phyloP scores from a whole-genome alignment of 2,797 vertebrate genomes.

The Esox lucius region DNA sequence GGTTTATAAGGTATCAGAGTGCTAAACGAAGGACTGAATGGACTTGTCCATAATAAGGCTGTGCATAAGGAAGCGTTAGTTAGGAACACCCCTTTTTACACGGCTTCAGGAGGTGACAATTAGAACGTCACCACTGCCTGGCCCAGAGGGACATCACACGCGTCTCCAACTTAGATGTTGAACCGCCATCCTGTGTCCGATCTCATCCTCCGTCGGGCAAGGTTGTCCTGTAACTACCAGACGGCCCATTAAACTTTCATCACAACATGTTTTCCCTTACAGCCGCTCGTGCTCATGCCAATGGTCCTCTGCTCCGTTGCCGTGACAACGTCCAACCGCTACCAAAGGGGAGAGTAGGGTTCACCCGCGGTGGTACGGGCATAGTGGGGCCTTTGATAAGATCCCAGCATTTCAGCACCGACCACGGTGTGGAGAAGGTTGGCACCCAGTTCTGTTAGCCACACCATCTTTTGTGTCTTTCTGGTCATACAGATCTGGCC shows the following conservation, averaged over 20 bases:
- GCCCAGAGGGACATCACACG: no score
- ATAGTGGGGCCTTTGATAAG: conserved; percentile 68
- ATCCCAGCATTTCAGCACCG: conserved; percentile 59
- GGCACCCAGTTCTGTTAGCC: background rate
- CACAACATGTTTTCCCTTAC: conserved; percentile 20
- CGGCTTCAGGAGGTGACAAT: no score
- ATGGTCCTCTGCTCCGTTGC: conserved; percentile 16
- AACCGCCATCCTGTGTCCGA: no score
- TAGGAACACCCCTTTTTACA: no score
- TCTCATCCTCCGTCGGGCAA: background rate
- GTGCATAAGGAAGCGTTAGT: no score
- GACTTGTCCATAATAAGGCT: no score
- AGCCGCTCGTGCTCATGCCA: conserved; percentile 8
- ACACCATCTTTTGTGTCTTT: background rate
- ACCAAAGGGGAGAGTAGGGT: conserved; percentile 23
- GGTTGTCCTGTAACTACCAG: conserved; percentile 7
- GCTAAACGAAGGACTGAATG: no score
- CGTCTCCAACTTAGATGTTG: no score
- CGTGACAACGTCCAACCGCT: conserved; percentile 27
- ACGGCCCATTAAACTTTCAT: conserved; percentile 31
- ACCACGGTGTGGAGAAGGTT: conserved; percentile 50
- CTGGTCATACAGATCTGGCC: background rate
- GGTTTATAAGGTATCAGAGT: no score
- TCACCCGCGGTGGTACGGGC: conserved; percentile 42
- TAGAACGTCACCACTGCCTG: no score